Conservation (phyloP, 1,140 invertebrate species). For the Pseudomyrmex sp. region DNA sequence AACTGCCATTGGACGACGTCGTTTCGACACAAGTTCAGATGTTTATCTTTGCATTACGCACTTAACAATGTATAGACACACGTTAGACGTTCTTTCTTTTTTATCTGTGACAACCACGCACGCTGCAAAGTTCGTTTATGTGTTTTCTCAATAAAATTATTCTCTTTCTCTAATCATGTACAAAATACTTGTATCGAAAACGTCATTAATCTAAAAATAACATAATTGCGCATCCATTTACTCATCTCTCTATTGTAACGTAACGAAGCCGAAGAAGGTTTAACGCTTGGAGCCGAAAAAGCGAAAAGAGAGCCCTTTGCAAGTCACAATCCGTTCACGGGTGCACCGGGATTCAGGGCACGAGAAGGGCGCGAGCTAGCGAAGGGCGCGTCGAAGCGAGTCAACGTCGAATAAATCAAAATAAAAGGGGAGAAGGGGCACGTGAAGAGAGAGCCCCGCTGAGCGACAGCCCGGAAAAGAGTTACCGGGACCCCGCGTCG, state of each 20-base stretch:
- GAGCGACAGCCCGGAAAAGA: conserved; percentile 78
- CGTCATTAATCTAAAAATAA: neutral
- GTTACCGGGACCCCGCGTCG: conserved; percentile 66
- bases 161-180: too few species aligned
- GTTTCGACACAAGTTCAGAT: neutral
- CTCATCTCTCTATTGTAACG: conserved; percentile 33
- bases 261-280: conserved; percentile 21
- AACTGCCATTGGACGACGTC: conserved; percentile 29
- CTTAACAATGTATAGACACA: too few species aligned
- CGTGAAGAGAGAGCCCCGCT: conserved; percentile 57
- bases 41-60: too few species aligned
- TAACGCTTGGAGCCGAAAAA: conserved; percentile 21
- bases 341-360: conserved; percentile 39
- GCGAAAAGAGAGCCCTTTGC: conserved; percentile 21
- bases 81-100: too few species aligned
- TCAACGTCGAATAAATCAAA: conserved; percentile 83
- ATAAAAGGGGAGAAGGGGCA: conserved; percentile 73
- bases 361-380: conserved; percentile 71
- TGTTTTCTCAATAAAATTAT: neutral
- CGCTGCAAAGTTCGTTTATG: too few species aligned
- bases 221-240: conserved; percentile 14
- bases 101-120: too few species aligned
- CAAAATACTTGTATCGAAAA: too few species aligned
- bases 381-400: conserved; percentile 78
- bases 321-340: conserved; percentile 57